Conservation (phyloP, 2,797 vertebrate species). For the Vespertilio murinus region DNA sequence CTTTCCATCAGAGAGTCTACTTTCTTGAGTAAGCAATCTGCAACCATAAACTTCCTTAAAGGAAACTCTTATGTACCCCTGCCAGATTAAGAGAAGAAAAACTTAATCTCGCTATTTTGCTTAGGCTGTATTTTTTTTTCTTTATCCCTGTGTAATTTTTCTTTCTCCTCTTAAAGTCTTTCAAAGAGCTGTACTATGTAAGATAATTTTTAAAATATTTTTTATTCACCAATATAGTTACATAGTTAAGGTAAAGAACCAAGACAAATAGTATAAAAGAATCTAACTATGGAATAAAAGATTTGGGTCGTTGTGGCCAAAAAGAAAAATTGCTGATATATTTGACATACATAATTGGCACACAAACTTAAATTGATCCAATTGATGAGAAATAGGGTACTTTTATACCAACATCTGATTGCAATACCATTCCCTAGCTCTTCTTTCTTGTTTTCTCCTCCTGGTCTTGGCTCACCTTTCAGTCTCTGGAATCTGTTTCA, state of each 20-base stretch:
- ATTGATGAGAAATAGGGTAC: neutral
- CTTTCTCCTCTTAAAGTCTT: neutral
- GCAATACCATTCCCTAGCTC: neutral
- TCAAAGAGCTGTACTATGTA: neutral
- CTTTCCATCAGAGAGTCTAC: neutral
- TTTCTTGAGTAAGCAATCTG: neutral
- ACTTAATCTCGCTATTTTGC: neutral
- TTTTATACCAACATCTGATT: neutral
- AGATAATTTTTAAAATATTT: neutral
- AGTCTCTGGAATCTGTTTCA: neutral
- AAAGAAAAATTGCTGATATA: neutral
- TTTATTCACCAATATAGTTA: neutral
- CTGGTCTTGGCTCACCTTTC: neutral
- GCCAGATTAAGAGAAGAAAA: neutral
- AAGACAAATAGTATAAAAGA: neutral
- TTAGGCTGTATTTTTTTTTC: neutral
- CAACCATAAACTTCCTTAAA: neutral
- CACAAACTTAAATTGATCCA: neutral
- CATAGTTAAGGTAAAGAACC: neutral
- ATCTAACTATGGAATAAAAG: neutral
- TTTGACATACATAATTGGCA: neutral
- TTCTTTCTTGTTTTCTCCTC: neutral
- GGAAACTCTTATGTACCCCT: neutral
- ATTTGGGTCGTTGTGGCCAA: neutral
- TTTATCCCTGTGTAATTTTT: neutral